Evolutionary conservation across 2,797 vertebrate species (phyloP).

Genomic region (Acanthiza pusilla): DNA sequence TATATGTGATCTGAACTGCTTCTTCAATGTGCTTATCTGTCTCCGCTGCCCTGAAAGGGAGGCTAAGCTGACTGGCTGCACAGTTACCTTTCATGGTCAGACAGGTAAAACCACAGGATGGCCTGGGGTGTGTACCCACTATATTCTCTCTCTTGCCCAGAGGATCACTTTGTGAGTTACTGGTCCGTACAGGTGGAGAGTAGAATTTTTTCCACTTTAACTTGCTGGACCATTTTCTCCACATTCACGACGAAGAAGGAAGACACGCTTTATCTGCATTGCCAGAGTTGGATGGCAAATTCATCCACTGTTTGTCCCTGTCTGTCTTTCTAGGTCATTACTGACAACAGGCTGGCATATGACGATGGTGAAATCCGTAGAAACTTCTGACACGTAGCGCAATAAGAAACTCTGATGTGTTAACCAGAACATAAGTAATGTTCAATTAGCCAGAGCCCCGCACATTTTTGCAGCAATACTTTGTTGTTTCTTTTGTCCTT

Average conservation of each 20-base stretch:
- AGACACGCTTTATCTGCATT: not conserved
- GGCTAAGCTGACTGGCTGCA: not conserved
- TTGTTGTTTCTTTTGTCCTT: not conserved
- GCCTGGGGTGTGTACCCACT: no score
- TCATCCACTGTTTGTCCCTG: not conserved
- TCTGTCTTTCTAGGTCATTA: not conserved
- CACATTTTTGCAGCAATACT: not conserved
- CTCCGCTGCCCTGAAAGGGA: not conserved
- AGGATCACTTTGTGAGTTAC: not conserved
- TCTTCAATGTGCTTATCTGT: not conserved
- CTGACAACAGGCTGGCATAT: fast-evolving
- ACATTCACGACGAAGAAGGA: not conserved
- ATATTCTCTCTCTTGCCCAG: not conserved
- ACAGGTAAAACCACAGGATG: not conserved
- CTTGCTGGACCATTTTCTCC: not conserved
- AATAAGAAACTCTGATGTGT: not conserved
- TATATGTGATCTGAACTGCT: not conserved
- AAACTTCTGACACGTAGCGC: not conserved
- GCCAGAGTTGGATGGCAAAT: not conserved
- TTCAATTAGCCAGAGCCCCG: not conserved
- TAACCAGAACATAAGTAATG: not conserved
- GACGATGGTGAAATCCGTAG: fast-evolving
- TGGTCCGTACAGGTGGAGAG: not conserved
- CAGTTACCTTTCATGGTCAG: not conserved
- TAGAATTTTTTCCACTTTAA: not conserved